phyloP scores from a whole-genome alignment of 2,888 invertebrate genomes.

The Cerceris rybyensis region DNA sequence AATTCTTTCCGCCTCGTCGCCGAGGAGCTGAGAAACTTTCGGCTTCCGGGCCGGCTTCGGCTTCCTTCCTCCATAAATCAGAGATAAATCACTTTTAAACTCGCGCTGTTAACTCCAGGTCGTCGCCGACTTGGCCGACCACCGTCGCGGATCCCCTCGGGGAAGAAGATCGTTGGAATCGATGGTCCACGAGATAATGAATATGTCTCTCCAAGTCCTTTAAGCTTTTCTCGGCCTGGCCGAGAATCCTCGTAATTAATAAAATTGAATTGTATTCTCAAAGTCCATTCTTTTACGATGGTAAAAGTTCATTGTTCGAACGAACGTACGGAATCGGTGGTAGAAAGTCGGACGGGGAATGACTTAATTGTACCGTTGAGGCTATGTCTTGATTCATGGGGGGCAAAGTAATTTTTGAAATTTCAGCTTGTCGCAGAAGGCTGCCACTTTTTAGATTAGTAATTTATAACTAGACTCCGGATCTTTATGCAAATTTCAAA shows the following conservation, averaged over 20 bases:
- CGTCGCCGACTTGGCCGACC: slow-evolving; percentile 64
- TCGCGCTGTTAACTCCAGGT: slow-evolving; percentile 79
- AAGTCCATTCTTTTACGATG: not conserved
- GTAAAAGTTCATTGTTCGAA: not conserved
- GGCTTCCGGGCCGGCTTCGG: slow-evolving; percentile 54
- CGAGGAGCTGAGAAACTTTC: slow-evolving; percentile 75
- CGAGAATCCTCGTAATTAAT: slow-evolving; percentile 55
- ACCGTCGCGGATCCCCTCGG: slow-evolving; percentile 45
- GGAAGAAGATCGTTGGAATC: slow-evolving; percentile 66
- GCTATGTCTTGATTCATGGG: no score
- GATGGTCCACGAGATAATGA: slow-evolving; percentile 76
- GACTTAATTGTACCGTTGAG: no score
- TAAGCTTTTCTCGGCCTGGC: slow-evolving; percentile 27
- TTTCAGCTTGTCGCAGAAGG: no score
- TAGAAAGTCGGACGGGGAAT: no score
- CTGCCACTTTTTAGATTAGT: no score
- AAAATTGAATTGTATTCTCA: slow-evolving; percentile 25
- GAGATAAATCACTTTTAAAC: slow-evolving; percentile 80
- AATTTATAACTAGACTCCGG: no score
- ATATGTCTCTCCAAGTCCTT: slow-evolving; percentile 63
- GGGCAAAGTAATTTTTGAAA: no score
- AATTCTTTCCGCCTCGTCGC: slow-evolving; percentile 76
- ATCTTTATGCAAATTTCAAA: no score
- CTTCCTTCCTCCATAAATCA: slow-evolving; percentile 76
- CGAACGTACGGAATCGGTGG: no score